A percentile compares a stretch with the other conserved stretches of the same genome.
Conservation (phyloP, 2,113 vertebrate genomes). For the Melanocharis versteri region DNA sequence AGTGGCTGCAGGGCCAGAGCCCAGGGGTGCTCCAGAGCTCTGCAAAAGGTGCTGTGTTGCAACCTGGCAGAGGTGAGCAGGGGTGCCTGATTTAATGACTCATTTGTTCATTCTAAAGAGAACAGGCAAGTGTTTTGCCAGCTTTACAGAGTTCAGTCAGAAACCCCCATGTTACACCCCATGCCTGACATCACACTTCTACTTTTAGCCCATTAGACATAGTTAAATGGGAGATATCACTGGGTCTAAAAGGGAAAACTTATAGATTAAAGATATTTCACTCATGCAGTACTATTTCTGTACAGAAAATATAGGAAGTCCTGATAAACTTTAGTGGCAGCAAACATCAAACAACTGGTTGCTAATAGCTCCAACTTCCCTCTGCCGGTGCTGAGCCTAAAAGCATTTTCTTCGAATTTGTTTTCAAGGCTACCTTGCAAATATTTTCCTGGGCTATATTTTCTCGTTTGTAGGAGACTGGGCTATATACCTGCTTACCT, state of each 20-base stretch:
- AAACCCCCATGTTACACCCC: not conserved
- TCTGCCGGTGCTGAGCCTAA: not conserved
- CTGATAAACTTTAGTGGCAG: not conserved
- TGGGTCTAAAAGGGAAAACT: not conserved
- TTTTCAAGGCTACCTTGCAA: not conserved
- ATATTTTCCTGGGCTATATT: not conserved
- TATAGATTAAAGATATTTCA: not conserved
- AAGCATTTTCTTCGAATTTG: not conserved
- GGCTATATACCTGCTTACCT: not conserved
- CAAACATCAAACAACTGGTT: not conserved
- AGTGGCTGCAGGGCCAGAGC: fast-evolving
- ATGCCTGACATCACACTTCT: fast-evolving
- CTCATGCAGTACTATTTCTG: not conserved
- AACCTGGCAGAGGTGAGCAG: not conserved
- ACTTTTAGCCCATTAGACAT: not conserved
- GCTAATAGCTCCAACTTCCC: not conserved
- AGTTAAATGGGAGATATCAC: not conserved
- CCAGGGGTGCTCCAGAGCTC: fast-evolving
- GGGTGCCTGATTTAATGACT: not conserved
- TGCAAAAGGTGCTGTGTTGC: not conserved
- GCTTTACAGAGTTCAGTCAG: not conserved
- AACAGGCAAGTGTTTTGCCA: not conserved
- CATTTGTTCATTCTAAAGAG: not conserved
- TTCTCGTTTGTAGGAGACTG: not conserved
- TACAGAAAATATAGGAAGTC: not conserved